Conservation (phyloP, 2,113 vertebrate species). For the Clarias macrocephalus region DNA sequence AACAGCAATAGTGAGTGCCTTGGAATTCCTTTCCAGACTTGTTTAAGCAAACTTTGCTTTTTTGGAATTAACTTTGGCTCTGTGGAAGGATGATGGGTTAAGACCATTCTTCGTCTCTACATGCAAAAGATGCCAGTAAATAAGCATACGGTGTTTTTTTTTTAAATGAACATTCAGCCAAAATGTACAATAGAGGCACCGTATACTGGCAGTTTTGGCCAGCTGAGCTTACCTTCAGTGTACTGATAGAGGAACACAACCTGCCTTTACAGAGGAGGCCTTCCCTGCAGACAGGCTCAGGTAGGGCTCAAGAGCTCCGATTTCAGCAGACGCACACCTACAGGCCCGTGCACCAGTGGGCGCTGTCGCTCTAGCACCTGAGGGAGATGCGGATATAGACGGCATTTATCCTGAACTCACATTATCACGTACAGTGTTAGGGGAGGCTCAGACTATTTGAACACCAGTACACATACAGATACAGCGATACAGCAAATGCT, state of each 20-base stretch:
- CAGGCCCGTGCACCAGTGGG: conserved; percentile 78
- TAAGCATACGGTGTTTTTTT: conserved; percentile 16
- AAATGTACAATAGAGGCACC: conserved; percentile 15
- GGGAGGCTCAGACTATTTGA: conserved; percentile 21
- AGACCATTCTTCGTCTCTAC: conserved; percentile 12
- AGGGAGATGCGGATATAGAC: conserved; percentile 90
- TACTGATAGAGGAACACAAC: conserved; percentile 91
- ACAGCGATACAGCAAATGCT: not conserved
- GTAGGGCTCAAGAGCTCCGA: conserved; percentile 82
- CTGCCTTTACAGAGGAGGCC: conserved; percentile 90
- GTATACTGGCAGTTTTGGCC: conserved; percentile 72
- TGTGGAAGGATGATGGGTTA: conserved; percentile 35
- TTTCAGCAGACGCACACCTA: conserved; percentile 83
- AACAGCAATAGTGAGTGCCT: conserved; percentile 20
- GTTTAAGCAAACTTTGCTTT: conserved; percentile 16
- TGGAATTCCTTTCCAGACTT: conserved; percentile 17
- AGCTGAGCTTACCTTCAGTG: conserved; percentile 89
- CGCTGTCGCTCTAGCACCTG: conserved; percentile 77
- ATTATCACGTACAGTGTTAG: conserved; percentile 64
- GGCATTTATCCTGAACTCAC: conserved; percentile 88
- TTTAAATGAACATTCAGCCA: not conserved
- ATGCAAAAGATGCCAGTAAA: conserved; percentile 31
- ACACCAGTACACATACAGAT: conserved; percentile 14
- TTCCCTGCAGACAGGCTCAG: conserved; percentile 89
- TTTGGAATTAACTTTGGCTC: conserved; percentile 37